Percentiles rank a stretch among this genome's conserved stretches.
Conservation (phyloP, 2,888 invertebrate genomes). For the Sesamia inferens region DNA sequence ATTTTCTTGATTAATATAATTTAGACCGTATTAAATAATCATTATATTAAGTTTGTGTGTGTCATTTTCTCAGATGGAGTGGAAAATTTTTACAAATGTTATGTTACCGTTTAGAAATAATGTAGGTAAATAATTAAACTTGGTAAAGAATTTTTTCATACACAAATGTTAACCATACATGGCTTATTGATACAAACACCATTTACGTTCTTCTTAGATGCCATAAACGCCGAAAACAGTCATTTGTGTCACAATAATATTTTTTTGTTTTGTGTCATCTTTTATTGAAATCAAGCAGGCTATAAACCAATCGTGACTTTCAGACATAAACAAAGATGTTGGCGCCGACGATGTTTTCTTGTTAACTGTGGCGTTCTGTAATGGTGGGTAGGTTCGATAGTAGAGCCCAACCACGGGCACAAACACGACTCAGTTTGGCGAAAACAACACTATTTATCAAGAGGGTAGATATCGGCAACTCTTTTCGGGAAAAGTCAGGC, state of each 20-base stretch:
- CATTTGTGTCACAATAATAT: conserved; percentile 55
- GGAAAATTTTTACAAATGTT: background rate
- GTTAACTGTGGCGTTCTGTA: conserved; percentile 66
- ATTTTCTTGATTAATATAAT: conserved; percentile 20
- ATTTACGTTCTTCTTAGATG: conserved; percentile 32
- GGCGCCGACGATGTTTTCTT: conserved; percentile 75
- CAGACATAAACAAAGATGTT: conserved; percentile 77
- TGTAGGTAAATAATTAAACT: background rate
- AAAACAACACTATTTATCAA: conserved; percentile 90
- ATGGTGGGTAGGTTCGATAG: conserved; percentile 67
- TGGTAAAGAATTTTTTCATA: background rate
- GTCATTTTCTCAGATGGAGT: conserved; percentile 1
- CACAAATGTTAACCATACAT: conserved; percentile 25
- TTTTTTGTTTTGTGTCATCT: conserved; percentile 60
- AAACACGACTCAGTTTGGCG: conserved; percentile 84
- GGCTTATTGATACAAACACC: conserved; percentile 22
- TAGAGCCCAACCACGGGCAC: conserved; percentile 70
- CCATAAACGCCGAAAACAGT: conserved; percentile 45
- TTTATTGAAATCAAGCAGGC: conserved; percentile 66
- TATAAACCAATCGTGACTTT: conserved; percentile 68
- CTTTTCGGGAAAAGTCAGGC: conserved; percentile 79
- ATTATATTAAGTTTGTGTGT: conserved; percentile 2
- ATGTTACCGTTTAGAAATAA: too few relatives aligned
- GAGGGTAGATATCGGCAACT: conserved; percentile 83
- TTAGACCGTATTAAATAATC: conserved; percentile 5